Percentiles rank a stretch among this genome's conserved stretches.
These are phyloP conservation scores for Xenopus laevis DNA, from an alignment of 2,113 vertebrate genomes.

Conservation along the genomic window DNA sequence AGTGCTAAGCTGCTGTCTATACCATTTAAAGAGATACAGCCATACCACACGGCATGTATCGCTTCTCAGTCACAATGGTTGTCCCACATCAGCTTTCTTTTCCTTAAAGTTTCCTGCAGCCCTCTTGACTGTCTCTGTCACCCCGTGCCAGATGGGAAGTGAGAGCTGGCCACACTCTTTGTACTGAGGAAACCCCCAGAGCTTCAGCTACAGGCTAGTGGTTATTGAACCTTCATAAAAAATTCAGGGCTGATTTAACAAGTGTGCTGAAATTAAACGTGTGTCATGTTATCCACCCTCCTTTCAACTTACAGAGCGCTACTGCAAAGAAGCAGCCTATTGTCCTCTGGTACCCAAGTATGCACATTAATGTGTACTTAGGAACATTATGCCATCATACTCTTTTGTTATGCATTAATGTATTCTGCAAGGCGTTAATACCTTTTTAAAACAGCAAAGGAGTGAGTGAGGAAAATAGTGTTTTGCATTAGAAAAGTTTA, in stretches of 20 bases:
- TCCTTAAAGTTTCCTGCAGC: conserved; percentile 75
- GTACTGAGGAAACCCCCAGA: conserved; percentile 88
- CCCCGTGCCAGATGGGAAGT: conserved; percentile 97
- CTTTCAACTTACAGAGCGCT: conserved; percentile 55
- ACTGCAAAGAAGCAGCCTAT: conserved; percentile 25
- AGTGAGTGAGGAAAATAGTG: too few relatives aligned
- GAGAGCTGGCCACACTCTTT: conserved; percentile 94
- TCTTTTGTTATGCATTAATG: conserved; percentile 6
- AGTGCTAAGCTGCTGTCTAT: conserved; percentile 71
- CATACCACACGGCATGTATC: conserved; percentile 66
- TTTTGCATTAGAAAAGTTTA: too few relatives aligned
- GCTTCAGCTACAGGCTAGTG: conserved; percentile 77
- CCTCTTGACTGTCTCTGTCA: conserved; percentile 78
- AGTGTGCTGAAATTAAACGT: conserved; percentile 74
- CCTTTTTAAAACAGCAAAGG: neutral
- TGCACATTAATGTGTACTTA: conserved; percentile 41
- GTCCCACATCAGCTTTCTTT: conserved; percentile 69
- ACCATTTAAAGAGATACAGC: conserved; percentile 54
- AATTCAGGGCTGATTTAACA: conserved; percentile 88
- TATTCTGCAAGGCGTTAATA: conserved; percentile 1
- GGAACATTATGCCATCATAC: conserved; percentile 12
- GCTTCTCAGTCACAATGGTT: conserved; percentile 74
- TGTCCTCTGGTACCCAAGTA: conserved; percentile 40
- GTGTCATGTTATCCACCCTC: conserved; percentile 74
- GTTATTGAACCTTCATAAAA: conserved; percentile 88